Evolutionary conservation across 1,140 invertebrate species (phyloP), one percentile per base, ranked within the genome.

Genomic region (Ostrea denselamellosa): DNA sequence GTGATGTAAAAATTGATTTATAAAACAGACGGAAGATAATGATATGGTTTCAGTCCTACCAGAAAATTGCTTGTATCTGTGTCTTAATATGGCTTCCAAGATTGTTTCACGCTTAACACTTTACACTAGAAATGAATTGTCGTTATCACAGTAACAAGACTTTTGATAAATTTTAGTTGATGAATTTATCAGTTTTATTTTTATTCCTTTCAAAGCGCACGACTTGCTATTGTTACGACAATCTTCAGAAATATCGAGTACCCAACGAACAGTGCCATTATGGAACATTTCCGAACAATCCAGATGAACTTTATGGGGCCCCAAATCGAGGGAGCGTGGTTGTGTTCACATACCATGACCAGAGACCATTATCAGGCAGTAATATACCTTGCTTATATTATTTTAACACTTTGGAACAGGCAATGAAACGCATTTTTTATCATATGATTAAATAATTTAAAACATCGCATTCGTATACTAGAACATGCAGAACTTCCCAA

Each of bases 301-400:
- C 68, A 28, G 68, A 71, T 10, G 68, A 71, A 71, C 9, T 34
- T 5, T 71, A 71, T 14, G 68, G 68, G 12, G 68, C 68, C 25
- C 68, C 68, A 71, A 71, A 71, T 12, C 22, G n/a, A 25, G 68
- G 68, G 25, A 71, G 68, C 25, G 68, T 71, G 28, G 68, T 14
- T 8, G 68, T 71, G 8, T 71, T 28, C 10, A 4, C 22, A 34
- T 25, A 28, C 68, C n/a, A 12, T 12, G 14, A 71, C 8, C 8
- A 28, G 68, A 28, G 68, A 22, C 68, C 68, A 34, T 8, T 71
- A 25, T n/a, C 68, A 12, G 22, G 8, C 22, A 12, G 68, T 71
- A 71, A 71, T 28, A 19, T 17, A 19, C 17, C 54, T 8, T 7
- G 2, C 17, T 9, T 56, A 9, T 19, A 14, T 19, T 58, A 14